These are phyloP conservation scores for Goniozus legneri DNA, from an alignment of 1,140 invertebrate species.

Conservation along the genomic window DNA sequence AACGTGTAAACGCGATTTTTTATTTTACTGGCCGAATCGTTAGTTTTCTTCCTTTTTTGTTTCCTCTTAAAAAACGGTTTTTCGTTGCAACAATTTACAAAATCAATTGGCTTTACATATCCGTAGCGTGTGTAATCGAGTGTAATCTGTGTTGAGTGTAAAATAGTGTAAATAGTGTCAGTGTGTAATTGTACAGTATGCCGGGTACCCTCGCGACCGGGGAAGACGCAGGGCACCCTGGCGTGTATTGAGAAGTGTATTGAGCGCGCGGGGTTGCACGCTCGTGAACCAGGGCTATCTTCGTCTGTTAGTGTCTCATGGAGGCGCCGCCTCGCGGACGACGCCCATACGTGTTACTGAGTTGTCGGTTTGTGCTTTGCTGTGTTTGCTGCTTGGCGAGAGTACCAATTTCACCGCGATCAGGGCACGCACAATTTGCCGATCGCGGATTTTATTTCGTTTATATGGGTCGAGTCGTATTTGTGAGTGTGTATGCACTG, in stretches of 20 bases:
- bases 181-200: slow-evolving; percentile 24
- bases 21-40: slow-evolving; percentile 22
- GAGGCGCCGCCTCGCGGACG: not conserved
- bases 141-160: slow-evolving; percentile 23
- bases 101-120: slow-evolving; percentile 58
- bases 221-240: not conserved
- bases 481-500: slow-evolving; percentile 57
- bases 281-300: slow-evolving; percentile 47
- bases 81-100: slow-evolving; percentile 50
- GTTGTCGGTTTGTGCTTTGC: slow-evolving; percentile 28
- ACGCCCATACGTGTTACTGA: slow-evolving; percentile 20
- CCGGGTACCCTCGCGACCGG: slow-evolving; percentile 6
- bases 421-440: slow-evolving; percentile 7
- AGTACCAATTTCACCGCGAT: slow-evolving; percentile 40
- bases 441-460: slow-evolving; percentile 35
- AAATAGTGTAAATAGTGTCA: slow-evolving; percentile 11
- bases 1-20: slow-evolving; percentile 3
- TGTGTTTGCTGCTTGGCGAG: slow-evolving; percentile 36
- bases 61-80: slow-evolving; percentile 17
- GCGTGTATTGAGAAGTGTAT: slow-evolving; percentile 35
- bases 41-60: slow-evolving; percentile 10
- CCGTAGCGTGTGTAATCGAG: slow-evolving; percentile 41
- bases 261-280: slow-evolving; percentile 47
- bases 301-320: slow-evolving; percentile 7
- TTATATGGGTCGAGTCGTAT: slow-evolving; percentile 55